Conservation (phyloP, 2,113 vertebrate genomes). For the Dicerorhinus sumatrensis region DNA sequence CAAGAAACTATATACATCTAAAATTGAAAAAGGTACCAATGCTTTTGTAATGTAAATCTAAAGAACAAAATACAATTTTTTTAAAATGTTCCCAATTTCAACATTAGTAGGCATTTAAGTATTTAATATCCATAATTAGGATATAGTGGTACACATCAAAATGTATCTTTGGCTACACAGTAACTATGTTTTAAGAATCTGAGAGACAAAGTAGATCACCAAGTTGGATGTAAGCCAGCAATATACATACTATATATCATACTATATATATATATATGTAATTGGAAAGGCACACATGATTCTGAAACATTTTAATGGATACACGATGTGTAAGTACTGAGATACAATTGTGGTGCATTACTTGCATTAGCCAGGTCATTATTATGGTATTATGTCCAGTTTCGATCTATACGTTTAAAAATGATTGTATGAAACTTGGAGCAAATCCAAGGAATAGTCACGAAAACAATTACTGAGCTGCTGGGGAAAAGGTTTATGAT, state of each 20-base stretch:
- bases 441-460: constrained; percentile 30
- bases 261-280: neutral
- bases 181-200: constrained; percentile 50
- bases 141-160: constrained; percentile 7
- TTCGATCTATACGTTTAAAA: constrained; percentile 44
- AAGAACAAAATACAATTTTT: constrained; percentile 53
- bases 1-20: neutral
- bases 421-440: constrained; percentile 45
- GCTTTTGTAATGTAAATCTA: neutral
- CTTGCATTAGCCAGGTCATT: constrained; percentile 20
- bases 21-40: neutral
- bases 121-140: constrained; percentile 42
- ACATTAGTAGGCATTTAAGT: constrained; percentile 31
- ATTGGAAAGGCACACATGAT: constrained; percentile 41
- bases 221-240: constrained; percentile 9
- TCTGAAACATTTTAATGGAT: constrained; percentile 36
- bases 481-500: neutral
- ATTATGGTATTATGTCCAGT: constrained; percentile 11
- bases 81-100: constrained; percentile 44
- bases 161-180: constrained; percentile 7
- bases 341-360: neutral
- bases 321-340: neutral
- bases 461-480: constrained; percentile 37
- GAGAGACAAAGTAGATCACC: neutral
- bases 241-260: neutral